Evolutionary conservation across 2,888 invertebrate genomes (phyloP), one percentile per base, ranked within the genome.

Genomic region (Microctonus hyperodae): DNA sequence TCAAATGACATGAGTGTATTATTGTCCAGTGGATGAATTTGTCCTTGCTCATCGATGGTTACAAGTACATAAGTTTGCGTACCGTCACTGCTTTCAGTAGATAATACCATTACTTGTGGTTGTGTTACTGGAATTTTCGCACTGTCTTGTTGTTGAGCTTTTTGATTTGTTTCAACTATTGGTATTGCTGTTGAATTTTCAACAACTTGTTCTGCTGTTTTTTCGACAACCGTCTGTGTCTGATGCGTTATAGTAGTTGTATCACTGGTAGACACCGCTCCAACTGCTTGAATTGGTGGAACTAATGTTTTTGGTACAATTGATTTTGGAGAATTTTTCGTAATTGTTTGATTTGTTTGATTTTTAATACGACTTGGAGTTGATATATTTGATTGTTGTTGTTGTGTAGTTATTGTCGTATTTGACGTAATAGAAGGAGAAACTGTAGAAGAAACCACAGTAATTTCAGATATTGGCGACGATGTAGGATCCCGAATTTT

Each of bases 61-160:
- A 93, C 91, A 35, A 93, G 86, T 80, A 91, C 91, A 79, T 92
- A 92, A 0, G 90, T 89, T 68, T 91, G 88, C 28, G 91, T 90
- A 5, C 92, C 92, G 61, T 91, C 91, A 68, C 89, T 88, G 73
- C 90, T 89, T 74, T 91, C 91, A 22, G 91, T 91, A 23, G 92
- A 91, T 53, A 93, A 86, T 13, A 92, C 92, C 78, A 91, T 85
- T 75, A 92, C 86, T 79, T 91, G 90, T 0, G 90, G 88, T 77
- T 90, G 89, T 1, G 86, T 85, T 35, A 88, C 78, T 16, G 56
- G 78, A 68, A 72, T 59, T 64, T 76, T 81, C 1, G 76, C 58
- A 61, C 78, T 77, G 13, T 79, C 76, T 13, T 59, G 44, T 59
- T 28, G 23, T 9, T n/a, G 20, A 33, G 40, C 48, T n/a, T 73